These are phyloP conservation scores for Ornithoptera alexandrae DNA, from an alignment of 2,888 invertebrate species.

Conservation along the genomic window DNA sequence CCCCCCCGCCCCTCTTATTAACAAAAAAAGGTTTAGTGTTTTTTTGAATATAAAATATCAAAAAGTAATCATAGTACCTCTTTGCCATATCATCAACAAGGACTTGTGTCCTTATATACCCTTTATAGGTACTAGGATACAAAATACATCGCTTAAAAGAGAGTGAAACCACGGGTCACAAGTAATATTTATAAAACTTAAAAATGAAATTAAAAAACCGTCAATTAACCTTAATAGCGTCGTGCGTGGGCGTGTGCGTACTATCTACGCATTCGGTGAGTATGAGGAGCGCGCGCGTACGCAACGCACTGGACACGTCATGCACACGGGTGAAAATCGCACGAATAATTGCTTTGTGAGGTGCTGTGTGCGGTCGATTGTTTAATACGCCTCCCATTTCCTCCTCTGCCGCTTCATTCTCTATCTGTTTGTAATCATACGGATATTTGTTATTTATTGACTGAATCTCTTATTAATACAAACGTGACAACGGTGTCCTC, in stretches of 20 bases:
- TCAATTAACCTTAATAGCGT: slow-evolving; percentile 46
- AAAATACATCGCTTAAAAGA: no score
- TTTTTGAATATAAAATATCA: no score
- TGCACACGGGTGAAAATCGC: slow-evolving; percentile 75
- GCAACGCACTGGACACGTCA: slow-evolving; percentile 80
- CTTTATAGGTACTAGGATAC: no score
- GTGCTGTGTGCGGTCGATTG: slow-evolving; percentile 51
- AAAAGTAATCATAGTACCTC: no score
- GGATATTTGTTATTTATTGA: neutral
- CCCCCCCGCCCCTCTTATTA: no score
- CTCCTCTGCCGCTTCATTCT: slow-evolving; percentile 44
- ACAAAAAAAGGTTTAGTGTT: no score
- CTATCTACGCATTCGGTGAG: slow-evolving; percentile 75
- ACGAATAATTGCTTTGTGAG: slow-evolving; percentile 62
- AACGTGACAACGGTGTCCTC: neutral
- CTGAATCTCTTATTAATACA: neutral
- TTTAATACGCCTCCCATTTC: slow-evolving; percentile 48
- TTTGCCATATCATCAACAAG: no score
- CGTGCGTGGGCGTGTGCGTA: slow-evolving; percentile 43
- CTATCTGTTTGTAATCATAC: neutral
- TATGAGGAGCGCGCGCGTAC: slow-evolving; percentile 81
- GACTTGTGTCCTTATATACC: no score
- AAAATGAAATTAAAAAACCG: neutral
- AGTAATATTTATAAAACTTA: neutral
- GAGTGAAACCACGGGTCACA: no score